These are phyloP conservation scores for Acrocephalus scirpaceus DNA, from an alignment of 2,797 vertebrate species.

Conservation along the genomic window DNA sequence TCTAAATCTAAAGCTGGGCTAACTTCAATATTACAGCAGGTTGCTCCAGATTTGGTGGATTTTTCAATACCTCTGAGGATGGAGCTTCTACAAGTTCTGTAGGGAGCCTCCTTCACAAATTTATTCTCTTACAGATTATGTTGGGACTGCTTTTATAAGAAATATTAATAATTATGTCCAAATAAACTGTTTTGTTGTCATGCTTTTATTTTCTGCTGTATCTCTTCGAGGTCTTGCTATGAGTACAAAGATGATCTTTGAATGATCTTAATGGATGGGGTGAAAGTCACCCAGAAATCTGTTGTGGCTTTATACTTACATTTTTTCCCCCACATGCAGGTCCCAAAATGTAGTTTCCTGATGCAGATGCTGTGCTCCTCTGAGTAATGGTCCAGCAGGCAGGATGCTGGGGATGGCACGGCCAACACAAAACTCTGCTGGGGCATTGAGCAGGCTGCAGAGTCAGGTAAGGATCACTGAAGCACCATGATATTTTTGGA, in stretches of 20 bases:
- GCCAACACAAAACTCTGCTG: background rate
- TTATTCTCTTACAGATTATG: background rate
- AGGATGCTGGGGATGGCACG: background rate
- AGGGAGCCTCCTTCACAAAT: background rate
- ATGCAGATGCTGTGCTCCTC: background rate
- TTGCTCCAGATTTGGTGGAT: background rate
- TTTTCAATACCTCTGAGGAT: background rate
- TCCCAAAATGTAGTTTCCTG: background rate
- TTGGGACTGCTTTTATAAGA: background rate
- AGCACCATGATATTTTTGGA: background rate
- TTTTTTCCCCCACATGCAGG: background rate
- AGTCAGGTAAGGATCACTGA: conserved; percentile 25
- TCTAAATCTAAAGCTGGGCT: background rate
- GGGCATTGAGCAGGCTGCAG: background rate
- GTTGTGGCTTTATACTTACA: background rate
- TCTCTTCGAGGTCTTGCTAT: background rate
- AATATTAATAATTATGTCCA: background rate
- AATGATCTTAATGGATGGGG: background rate
- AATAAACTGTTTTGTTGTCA: background rate
- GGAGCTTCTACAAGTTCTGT: background rate
- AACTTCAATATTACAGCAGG: background rate
- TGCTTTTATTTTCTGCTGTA: background rate
- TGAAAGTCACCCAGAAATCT: background rate
- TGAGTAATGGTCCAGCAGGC: background rate
- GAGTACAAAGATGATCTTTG: background rate